Conservation (phyloP, 2,797 vertebrate genomes). For the Lacerta viridis region DNA sequence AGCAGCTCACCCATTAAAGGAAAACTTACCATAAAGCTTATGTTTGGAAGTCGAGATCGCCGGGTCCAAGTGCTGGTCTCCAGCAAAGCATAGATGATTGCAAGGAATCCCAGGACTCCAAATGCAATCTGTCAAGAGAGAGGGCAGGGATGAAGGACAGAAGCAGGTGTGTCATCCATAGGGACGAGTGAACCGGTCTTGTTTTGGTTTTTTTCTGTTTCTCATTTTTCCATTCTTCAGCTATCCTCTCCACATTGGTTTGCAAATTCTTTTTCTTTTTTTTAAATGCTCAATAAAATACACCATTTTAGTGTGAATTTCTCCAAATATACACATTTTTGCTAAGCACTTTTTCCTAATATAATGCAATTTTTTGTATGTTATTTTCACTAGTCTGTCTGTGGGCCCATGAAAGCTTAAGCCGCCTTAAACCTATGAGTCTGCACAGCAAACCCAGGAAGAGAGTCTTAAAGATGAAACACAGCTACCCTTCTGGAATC, state of each 20-base stretch:
- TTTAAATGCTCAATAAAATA: no score
- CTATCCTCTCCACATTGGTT: no score
- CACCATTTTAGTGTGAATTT: no score
- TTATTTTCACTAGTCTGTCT: no score
- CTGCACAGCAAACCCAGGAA: neutral
- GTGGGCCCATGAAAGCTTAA: no score
- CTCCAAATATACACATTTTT: no score
- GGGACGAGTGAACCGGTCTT: no score
- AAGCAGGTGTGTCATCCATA: neutral
- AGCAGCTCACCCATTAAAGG: neutral
- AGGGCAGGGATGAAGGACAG: neutral
- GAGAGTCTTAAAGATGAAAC: neutral
- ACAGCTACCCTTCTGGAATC: neutral
- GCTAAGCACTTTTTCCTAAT: no score
- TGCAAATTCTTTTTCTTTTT: no score
- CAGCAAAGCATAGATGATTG: constrained; percentile 59
- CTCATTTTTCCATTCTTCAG: no score
- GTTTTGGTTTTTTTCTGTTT: no score
- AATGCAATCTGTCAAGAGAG: constrained; percentile 58
- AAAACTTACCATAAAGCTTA: constrained; percentile 54
- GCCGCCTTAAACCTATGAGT: neutral
- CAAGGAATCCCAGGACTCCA: constrained; percentile 60
- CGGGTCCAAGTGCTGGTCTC: constrained; percentile 68
- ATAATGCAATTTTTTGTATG: no score
- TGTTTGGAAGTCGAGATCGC: constrained; percentile 62